phyloP scores from a whole-genome alignment of 2,113 vertebrate species.

The Eurypyga helias region DNA sequence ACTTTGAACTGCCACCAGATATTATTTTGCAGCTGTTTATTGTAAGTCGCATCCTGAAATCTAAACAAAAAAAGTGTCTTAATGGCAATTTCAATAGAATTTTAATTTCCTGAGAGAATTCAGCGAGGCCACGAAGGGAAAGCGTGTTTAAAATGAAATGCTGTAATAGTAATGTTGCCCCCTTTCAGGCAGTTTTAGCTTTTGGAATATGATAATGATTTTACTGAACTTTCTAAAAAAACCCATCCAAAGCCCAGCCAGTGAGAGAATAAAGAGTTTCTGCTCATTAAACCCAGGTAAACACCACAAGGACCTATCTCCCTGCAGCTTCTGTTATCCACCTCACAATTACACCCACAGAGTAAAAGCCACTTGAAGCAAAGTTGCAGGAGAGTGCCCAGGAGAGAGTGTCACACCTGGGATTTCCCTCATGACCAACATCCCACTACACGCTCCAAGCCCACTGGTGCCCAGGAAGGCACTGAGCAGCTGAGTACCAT shows the following conservation, averaged over 20 bases:
- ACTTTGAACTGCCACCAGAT: constrained; percentile 26
- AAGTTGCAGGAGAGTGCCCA: background rate
- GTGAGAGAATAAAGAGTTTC: background rate
- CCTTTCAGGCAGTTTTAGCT: background rate
- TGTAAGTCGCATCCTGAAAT: constrained; percentile 31
- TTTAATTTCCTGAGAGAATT: constrained; percentile 59
- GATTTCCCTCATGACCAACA: background rate
- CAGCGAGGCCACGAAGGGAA: background rate
- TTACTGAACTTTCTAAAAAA: background rate
- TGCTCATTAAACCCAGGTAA: background rate
- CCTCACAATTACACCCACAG: background rate
- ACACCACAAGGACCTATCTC: background rate
- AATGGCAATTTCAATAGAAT: constrained; percentile 42
- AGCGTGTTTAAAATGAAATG: background rate
- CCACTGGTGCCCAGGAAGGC: background rate
- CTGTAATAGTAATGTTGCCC: background rate
- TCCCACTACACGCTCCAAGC: background rate
- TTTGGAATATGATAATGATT: background rate
- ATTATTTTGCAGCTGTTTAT: constrained; percentile 56
- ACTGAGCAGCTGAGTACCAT: background rate
- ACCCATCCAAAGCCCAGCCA: background rate
- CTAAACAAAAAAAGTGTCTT: background rate
- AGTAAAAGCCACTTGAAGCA: background rate
- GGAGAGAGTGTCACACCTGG: background rate
- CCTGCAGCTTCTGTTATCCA: background rate